phyloP scores from a whole-genome alignment of 2,888 invertebrate species.

The Noctua fimbriata region DNA sequence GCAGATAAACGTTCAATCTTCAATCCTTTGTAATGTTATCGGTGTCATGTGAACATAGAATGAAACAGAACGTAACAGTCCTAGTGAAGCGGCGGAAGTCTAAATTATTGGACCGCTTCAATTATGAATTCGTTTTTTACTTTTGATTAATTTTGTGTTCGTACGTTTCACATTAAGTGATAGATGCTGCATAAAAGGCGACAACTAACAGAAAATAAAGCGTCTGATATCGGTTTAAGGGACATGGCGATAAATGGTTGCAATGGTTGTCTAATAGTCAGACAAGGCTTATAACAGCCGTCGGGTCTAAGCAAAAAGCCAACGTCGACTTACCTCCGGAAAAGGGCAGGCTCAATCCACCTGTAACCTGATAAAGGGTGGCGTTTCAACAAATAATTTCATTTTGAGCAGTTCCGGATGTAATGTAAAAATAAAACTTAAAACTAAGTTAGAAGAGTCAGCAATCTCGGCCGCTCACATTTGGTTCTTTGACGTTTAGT shows the following conservation, averaged over 20 bases:
- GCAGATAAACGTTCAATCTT: neutral
- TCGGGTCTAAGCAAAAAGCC: neutral
- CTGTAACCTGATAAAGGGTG: slow-evolving; percentile 37
- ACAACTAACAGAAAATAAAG: neutral
- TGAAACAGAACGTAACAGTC: neutral
- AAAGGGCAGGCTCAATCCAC: slow-evolving; percentile 28
- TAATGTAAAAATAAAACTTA: slow-evolving; percentile 49
- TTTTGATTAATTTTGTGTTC: neutral
- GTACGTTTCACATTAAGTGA: neutral
- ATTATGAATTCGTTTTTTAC: neutral
- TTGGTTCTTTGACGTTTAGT: slow-evolving; percentile 39
- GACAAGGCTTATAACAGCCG: neutral
- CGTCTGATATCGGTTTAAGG: neutral
- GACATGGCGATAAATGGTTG: neutral
- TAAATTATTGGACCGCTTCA: neutral
- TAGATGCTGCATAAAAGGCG: neutral
- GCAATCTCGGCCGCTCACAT: slow-evolving; percentile 53
- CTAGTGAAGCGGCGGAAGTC: neutral
- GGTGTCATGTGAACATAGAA: neutral
- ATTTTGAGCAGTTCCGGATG: slow-evolving; percentile 66
- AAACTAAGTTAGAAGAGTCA: slow-evolving; percentile 35
- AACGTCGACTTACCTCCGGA: slow-evolving; percentile 40
- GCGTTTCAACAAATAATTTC: slow-evolving; percentile 69
- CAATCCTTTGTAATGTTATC: neutral
- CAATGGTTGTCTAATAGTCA: neutral